Evolutionary conservation across 1,140 invertebrate species (phyloP), one percentile per base, ranked within the genome.

Genomic region (Papilio dardanus): DNA sequence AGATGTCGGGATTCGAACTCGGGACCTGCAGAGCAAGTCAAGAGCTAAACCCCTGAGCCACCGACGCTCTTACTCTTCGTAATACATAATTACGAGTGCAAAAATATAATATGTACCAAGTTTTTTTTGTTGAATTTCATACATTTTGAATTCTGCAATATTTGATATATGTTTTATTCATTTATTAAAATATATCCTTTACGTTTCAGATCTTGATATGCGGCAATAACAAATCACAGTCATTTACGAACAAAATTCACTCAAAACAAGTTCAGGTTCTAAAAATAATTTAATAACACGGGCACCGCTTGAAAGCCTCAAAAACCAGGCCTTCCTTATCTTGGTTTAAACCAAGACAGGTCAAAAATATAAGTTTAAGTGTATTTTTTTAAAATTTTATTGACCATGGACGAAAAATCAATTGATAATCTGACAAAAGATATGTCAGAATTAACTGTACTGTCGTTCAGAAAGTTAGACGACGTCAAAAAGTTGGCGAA

Each of bases 161-260:
- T 62, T 62, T 16, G 54, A 30, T 14, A 12, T n/a, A n/a, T 58
- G 0, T 28, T 12, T 67, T 67, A 67, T 67, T 37, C 31, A 35
- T 37, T 3, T 24, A 75, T 71, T 58, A 66, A n/a, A 66, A 19
- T 33, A 14, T 58, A 58, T 76, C 77, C 74, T 83, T 33, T 77
- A 6, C 7, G 28, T 91, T 92, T 7, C 91, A 93, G 91, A 91
- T 93, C 90, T 90, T 92, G 89, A 89, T 80, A 93, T 91, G 90
- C 89, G 88, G 89, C 92, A 88, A 91, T 92, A 88, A 81, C 87
- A 78, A 75, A 80, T 81, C 83, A 84, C 83, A 73, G 71, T 73
- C 76, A 77, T 75, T 79, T 54, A 81, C 33, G 33, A 74, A 79
- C 75, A 79, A 83, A 83, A 85, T 81, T 76, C 28, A 76, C 74